These are phyloP conservation scores for Paelopatides confundens DNA, from an alignment of 53 echinoderm and acorn worm species.

Conservation along the genomic window DNA sequence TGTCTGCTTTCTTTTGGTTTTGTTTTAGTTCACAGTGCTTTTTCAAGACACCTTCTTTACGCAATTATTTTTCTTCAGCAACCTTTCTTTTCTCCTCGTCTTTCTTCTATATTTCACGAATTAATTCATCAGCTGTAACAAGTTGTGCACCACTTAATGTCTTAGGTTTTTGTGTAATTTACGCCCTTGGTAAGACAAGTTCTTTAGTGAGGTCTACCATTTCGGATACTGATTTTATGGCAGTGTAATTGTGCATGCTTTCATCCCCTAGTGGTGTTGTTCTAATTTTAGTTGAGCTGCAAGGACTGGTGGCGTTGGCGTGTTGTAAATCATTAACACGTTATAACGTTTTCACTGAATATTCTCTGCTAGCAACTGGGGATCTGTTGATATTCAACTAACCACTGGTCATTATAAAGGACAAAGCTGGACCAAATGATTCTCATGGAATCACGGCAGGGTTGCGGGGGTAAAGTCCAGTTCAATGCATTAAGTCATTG, in stretches of 20 bases:
- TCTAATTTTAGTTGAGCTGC: not conserved
- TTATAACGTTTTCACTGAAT: not conserved
- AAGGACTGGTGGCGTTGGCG: not conserved
- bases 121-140: slow-evolving; percentile 7
- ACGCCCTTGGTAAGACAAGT: not conserved
- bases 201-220: no score
- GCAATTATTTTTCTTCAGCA: no score
- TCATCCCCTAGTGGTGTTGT: no score
- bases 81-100: no score
- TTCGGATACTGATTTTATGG: no score
- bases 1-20: not conserved
- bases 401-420: no score
- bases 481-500: slow-evolving; percentile 50
- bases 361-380: no score
- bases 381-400: no score
- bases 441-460: slow-evolving; percentile 48
- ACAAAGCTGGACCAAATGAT: slow-evolving; percentile 16
- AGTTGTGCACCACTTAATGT: slow-evolving; percentile 20
- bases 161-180: not conserved
- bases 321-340: no score
- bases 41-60: no score
- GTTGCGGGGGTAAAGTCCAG: slow-evolving; percentile 55
- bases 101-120: not conserved
- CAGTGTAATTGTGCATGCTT: no score
- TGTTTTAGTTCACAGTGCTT: no score